Evolutionary conservation across 2,888 invertebrate species (phyloP).

Genomic region (Andrena minutula): DNA sequence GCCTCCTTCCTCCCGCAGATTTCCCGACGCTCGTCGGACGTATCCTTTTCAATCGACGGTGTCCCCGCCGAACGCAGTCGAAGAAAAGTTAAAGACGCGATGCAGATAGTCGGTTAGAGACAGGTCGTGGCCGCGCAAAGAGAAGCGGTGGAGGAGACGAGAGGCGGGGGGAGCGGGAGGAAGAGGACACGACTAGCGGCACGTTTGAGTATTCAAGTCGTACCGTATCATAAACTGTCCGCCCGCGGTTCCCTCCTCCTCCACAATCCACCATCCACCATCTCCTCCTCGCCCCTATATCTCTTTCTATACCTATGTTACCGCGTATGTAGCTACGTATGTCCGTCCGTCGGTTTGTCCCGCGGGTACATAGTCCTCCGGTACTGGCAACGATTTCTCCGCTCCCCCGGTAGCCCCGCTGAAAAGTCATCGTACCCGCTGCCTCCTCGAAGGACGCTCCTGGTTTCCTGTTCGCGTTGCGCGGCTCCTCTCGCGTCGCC

Average conservation of each 20-base stretch:
- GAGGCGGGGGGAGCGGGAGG: conserved; percentile 38
- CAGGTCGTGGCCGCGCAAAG: conserved; percentile 55
- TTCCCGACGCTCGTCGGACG: conserved; percentile 24
- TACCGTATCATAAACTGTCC: conserved; percentile 82
- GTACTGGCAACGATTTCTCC: conserved; percentile 47
- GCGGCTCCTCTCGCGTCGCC: conserved; percentile 26
- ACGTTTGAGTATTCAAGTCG: conserved; percentile 82
- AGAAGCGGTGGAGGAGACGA: conserved; percentile 23
- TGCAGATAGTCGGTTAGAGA: conserved; percentile 62
- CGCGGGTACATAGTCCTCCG: conserved; percentile 52
- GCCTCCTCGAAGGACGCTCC: conserved; percentile 53
- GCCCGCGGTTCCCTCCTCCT: conserved; percentile 72
- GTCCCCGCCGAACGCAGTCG: background rate
- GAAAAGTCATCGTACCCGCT: conserved; percentile 64
- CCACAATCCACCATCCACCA: conserved; percentile 26
- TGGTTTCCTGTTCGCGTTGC: conserved; percentile 52
- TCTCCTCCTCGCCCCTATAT: conserved; percentile 28
- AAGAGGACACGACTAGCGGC: conserved; percentile 75
- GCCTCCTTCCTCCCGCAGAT: background rate
- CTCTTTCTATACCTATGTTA: conserved; percentile 59
- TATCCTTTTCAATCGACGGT: conserved; percentile 22
- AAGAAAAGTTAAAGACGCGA: conserved; percentile 48
- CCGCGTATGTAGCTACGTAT: conserved; percentile 64
- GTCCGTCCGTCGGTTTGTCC: conserved; percentile 65
- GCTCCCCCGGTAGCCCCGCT: conserved; percentile 55